These are phyloP conservation scores for Vicugna pacos DNA, from an alignment of 2,113 vertebrate species.

Conservation along the genomic window DNA sequence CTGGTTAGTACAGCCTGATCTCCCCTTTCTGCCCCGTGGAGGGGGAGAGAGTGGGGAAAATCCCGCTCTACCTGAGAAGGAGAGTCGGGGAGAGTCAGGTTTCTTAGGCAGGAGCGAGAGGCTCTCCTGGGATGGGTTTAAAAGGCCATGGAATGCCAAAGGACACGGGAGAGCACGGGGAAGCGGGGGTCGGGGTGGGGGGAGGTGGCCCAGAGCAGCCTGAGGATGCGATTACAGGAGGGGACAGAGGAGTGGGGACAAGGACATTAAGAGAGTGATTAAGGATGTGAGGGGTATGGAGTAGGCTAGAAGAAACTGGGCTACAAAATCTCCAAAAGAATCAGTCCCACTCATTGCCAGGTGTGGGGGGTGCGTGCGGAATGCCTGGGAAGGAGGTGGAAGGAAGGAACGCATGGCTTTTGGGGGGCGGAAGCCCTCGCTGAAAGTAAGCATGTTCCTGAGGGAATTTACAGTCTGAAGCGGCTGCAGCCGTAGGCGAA, in stretches of 20 bases:
- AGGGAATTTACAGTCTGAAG: neutral
- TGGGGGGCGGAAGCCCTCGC: too few relatives aligned
- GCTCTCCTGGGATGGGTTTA: neutral
- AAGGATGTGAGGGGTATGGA: neutral
- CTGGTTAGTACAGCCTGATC: neutral
- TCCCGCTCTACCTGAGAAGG: too few relatives aligned
- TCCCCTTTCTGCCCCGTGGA: neutral
- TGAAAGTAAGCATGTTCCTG: neutral
- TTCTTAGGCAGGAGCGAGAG: neutral
- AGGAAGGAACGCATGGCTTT: neutral
- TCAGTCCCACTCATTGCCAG: neutral
- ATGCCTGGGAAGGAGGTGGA: rapidly evolving
- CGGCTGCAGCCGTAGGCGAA: neutral
- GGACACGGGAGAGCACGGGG: neutral
- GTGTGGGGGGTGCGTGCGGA: neutral
- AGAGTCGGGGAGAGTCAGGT: neutral
- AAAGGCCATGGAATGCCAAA: neutral
- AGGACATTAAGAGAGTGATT: neutral
- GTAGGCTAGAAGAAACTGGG: neutral
- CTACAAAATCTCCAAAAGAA: neutral
- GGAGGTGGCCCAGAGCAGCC: neutral
- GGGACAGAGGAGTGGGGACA: neutral
- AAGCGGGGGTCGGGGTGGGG: too few relatives aligned
- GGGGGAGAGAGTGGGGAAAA: neutral
- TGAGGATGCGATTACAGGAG: neutral